phyloP scores from a whole-genome alignment of 2,113 vertebrate genomes.

The Psephotus haematonotus region DNA sequence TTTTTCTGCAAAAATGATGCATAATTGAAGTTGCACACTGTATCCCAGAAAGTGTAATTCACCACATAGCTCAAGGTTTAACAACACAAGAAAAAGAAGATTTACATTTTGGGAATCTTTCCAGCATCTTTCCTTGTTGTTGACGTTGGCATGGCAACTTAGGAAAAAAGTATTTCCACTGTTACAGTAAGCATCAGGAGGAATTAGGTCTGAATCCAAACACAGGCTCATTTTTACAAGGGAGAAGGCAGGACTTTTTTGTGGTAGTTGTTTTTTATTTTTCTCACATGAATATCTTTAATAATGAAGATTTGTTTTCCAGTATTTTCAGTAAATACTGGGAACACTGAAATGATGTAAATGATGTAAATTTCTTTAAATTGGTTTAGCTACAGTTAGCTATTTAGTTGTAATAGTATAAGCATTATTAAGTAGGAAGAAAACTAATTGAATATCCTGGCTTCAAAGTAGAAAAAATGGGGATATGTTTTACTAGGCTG shows the following conservation, averaged over 20 bases:
- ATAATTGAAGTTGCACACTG: background rate
- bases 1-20: background rate
- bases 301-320: background rate
- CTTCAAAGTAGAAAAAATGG: background rate
- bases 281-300: background rate
- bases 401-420: background rate
- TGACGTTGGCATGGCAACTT: conserved; percentile 2
- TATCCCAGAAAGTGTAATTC: background rate
- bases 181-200: background rate
- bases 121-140: conserved; percentile 1
- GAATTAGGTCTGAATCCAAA: conserved; percentile 2
- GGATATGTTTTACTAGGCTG: background rate
- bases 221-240: background rate
- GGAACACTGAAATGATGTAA: background rate
- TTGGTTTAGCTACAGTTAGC: background rate
- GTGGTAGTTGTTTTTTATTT: background rate
- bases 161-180: background rate
- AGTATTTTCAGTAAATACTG: background rate
- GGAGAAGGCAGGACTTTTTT: background rate
- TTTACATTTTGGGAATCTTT: conserved; percentile 8
- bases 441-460: background rate
- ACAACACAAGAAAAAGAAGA: background rate
- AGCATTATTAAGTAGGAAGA: background rate
- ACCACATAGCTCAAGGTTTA: background rate
- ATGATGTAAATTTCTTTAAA: background rate